phyloP scores from a whole-genome alignment of 2,888 invertebrate species.

The Dolichomitus sp. region DNA sequence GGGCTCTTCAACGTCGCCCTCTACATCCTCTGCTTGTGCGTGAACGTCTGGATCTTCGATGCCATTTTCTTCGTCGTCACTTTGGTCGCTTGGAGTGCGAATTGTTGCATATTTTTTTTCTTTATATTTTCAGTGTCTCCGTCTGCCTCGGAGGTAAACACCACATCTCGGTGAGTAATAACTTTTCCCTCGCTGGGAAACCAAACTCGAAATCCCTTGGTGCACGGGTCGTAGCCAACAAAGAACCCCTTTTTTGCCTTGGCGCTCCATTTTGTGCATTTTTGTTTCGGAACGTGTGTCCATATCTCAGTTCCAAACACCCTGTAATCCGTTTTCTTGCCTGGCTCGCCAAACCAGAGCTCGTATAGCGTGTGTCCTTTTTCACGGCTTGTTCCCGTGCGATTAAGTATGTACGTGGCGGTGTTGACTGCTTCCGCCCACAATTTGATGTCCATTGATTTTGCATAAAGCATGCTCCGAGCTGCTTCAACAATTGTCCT shows the following conservation, averaged over 20 bases:
- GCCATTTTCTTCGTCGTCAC: too few species aligned
- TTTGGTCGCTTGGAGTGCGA: too few species aligned
- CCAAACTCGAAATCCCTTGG: constrained; percentile 77
- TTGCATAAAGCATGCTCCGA: constrained; percentile 55
- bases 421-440: constrained; percentile 83
- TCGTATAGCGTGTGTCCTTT: constrained; percentile 74
- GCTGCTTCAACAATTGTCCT: not conserved
- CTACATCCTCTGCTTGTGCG: too few species aligned
- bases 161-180: too few species aligned
- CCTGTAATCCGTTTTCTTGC: constrained; percentile 42
- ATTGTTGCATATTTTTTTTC: too few species aligned
- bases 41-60: too few species aligned
- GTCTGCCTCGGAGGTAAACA: too few species aligned
- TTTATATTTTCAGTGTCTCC: too few species aligned
- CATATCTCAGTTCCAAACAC: constrained; percentile 75
- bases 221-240: constrained; percentile 75
- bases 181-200: too few species aligned
- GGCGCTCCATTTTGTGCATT: constrained; percentile 67
- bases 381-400: constrained; percentile 75
- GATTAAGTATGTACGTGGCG: constrained; percentile 80
- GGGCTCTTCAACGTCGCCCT: too few species aligned
- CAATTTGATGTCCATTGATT: constrained; percentile 69
- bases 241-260: constrained; percentile 69
- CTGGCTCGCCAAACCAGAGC: constrained; percentile 72
- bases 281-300: constrained; percentile 78